Percentiles rank a stretch among this genome's conserved stretches.
phyloP scores from a whole-genome alignment of 1,140 invertebrate species.

The Drosophila bocki region DNA sequence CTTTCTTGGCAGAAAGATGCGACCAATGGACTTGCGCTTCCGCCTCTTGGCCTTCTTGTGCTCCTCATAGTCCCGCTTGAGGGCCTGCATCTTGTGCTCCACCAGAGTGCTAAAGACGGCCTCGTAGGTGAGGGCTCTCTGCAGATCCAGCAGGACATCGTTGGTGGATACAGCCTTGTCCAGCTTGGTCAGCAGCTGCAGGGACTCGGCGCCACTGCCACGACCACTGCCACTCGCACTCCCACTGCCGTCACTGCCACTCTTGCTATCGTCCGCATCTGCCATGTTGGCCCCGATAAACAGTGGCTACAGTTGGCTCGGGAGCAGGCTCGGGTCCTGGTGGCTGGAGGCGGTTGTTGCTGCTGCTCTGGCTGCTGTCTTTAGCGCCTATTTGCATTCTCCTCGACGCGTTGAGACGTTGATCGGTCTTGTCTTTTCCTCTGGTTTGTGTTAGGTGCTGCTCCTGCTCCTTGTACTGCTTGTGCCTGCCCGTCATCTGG shows the following conservation, averaged over 20 bases:
- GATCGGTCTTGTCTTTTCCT: slow-evolving; percentile 49
- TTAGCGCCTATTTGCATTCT: slow-evolving; percentile 66
- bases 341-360: slow-evolving; percentile 40
- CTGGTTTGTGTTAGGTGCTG: slow-evolving; percentile 6
- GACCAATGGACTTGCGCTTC: slow-evolving; percentile 75
- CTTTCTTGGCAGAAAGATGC: slow-evolving; percentile 69
- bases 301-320: not conserved
- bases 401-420: slow-evolving; percentile 54
- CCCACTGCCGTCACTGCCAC: slow-evolving; percentile 47
- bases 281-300: slow-evolving; percentile 47
- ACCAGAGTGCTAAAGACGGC: slow-evolving; percentile 77
- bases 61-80: slow-evolving; percentile 83
- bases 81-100: slow-evolving; percentile 83
- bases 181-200: slow-evolving; percentile 69
- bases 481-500: slow-evolving; percentile 47
- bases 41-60: slow-evolving; percentile 73
- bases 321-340: slow-evolving; percentile 25
- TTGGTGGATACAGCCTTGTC: slow-evolving; percentile 85
- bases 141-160: slow-evolving; percentile 73
- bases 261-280: slow-evolving; percentile 74
- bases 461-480: slow-evolving; percentile 10
- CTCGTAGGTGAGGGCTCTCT: slow-evolving; percentile 78
- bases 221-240: slow-evolving; percentile 11
- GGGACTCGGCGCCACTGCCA: slow-evolving; percentile 37
- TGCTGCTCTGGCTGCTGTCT: slow-evolving; percentile 24